phyloP scores from a whole-genome alignment of 2,888 invertebrate species.

The Hydroisotoma schaefferi region DNA sequence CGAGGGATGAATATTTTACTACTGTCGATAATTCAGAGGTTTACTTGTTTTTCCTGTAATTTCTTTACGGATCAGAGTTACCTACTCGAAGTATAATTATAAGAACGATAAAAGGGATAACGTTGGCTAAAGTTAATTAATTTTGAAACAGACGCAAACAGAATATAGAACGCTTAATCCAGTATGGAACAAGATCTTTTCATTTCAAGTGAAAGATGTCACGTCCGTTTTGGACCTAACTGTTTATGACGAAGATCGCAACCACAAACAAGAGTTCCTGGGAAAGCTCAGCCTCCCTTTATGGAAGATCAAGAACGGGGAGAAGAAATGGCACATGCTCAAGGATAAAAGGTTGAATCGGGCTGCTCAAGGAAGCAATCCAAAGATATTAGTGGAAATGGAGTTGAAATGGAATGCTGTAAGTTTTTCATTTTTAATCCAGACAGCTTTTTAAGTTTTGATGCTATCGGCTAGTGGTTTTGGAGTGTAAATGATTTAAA shows the following conservation, averaged over 20 bases:
- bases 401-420: conserved; percentile 88
- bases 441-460: too few species aligned
- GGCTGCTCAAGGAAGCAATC: conserved; percentile 85
- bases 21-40: too few species aligned
- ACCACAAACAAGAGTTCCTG: conserved; percentile 96
- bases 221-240: conserved; percentile 91
- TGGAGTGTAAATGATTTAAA: too few species aligned
- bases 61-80: too few species aligned
- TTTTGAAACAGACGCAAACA: conserved; percentile 98
- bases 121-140: too few species aligned
- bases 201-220: conserved; percentile 96
- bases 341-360: conserved; percentile 91
- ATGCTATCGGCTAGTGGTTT: too few species aligned
- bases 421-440: too few species aligned
- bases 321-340: conserved; percentile 90
- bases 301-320: conserved; percentile 78
- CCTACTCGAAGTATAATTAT: too few species aligned
- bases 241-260: conserved; percentile 95
- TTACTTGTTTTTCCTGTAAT: too few species aligned
- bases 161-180: conserved; percentile 96
- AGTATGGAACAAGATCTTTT: conserved; percentile 98
- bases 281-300: conserved; percentile 88
- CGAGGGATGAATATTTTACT: background rate
- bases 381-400: conserved; percentile 88
- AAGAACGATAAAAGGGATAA: too few species aligned